phyloP scores from a whole-genome alignment of 2,888 invertebrate genomes.

The Agonopterix subpropinquella region DNA sequence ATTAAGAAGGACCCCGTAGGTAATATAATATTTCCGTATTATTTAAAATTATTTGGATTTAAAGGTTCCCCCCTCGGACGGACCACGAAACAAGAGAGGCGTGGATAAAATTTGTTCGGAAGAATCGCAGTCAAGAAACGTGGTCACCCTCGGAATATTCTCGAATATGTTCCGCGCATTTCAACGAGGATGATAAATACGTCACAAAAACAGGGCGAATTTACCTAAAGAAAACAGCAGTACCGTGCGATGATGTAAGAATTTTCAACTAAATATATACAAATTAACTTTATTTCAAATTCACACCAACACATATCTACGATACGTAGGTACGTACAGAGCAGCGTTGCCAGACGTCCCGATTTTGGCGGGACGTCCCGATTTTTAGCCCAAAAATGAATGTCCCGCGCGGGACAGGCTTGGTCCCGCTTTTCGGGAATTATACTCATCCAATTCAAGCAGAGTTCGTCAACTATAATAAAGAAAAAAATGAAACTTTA shows the following conservation, averaged over 20 bases:
- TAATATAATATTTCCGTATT: not conserved
- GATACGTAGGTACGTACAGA: no score
- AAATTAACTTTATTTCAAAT: no score
- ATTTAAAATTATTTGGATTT: not conserved
- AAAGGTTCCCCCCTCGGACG: conserved; percentile 14
- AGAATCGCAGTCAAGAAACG: conserved; percentile 17
- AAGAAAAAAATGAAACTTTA: no score
- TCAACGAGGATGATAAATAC: conserved; percentile 11
- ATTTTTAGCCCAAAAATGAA: no score
- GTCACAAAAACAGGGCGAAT: conserved; percentile 7
- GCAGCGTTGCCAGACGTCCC: no score
- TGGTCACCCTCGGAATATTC: conserved; percentile 17
- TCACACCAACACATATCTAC: no score
- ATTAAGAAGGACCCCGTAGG: no score
- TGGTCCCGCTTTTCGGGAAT: no score
- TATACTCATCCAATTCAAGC: no score
- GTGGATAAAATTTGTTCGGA: conserved; percentile 22
- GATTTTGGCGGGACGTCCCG: no score
- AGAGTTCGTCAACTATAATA: no score
- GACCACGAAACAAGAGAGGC: conserved; percentile 13
- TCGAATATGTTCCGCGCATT: conserved; percentile 19
- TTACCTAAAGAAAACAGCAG: conserved; percentile 2
- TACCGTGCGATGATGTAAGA: conserved; percentile 1
- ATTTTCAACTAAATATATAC: not conserved
- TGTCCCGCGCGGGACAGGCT: no score